Evolutionary conservation across 2,888 invertebrate genomes (phyloP).

Genomic region (Ctena decussata): DNA sequence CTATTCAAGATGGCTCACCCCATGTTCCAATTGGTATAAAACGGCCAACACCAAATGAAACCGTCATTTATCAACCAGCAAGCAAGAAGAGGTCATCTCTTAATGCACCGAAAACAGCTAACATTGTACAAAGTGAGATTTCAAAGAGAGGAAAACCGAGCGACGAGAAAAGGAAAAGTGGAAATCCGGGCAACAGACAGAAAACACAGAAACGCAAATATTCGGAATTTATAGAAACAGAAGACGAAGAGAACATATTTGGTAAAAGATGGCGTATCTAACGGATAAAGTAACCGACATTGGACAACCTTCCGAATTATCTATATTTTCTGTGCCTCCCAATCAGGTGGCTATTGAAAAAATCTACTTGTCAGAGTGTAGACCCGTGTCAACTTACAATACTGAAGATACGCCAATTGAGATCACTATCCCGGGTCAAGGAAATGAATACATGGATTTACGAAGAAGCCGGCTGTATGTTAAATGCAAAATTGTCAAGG

Average conservation of each 20-base stretch:
- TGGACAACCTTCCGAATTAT: constrained; percentile 19
- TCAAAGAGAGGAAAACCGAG: background rate
- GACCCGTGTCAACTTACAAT: constrained; percentile 29
- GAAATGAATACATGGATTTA: constrained; percentile 37
- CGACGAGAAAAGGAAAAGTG: background rate
- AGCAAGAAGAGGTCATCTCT: background rate
- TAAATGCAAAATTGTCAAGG: constrained; percentile 27
- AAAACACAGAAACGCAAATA: background rate
- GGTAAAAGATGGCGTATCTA: background rate
- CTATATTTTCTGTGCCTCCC: constrained; percentile 22
- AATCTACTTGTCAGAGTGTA: constrained; percentile 25
- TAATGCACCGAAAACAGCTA: background rate
- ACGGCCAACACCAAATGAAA: background rate
- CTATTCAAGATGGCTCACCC: constrained; percentile 15
- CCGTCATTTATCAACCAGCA: background rate
- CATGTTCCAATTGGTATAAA: constrained; percentile 28
- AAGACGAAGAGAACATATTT: background rate
- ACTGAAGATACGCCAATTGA: constrained; percentile 26
- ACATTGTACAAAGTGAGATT: background rate
- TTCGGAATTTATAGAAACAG: background rate
- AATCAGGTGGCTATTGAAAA: constrained; percentile 43
- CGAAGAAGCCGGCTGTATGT: constrained; percentile 30
- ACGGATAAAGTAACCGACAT: background rate
- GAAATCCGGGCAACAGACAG: background rate
- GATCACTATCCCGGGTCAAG: constrained; percentile 31